A percentile compares a stretch with the other conserved stretches of the same genome.
phyloP scores from a whole-genome alignment of 2,113 vertebrate species.

The Bambusicola thoracicus region DNA sequence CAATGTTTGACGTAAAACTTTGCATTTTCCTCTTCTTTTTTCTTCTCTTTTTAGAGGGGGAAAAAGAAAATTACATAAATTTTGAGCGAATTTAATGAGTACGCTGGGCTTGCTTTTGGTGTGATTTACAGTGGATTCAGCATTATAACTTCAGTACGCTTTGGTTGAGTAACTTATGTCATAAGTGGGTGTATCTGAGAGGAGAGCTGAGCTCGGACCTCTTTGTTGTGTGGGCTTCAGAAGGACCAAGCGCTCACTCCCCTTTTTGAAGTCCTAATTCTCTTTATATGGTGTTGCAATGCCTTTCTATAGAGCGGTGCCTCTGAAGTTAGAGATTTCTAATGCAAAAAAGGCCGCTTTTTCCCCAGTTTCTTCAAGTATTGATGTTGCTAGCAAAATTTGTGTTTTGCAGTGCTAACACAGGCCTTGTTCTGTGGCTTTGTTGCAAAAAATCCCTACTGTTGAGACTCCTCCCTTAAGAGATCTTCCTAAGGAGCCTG shows the following conservation, averaged over 20 bases:
- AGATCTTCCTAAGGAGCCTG: not conserved
- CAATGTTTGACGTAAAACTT: not conserved
- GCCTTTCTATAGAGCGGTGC: not conserved
- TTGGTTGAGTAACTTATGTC: conserved; percentile 4
- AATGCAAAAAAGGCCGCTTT: not conserved
- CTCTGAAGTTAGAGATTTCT: not conserved
- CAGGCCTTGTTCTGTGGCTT: not conserved
- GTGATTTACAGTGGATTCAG: not conserved
- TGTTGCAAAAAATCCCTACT: not conserved
- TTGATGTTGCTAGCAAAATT: not conserved
- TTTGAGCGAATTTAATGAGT: not conserved
- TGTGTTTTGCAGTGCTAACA: not conserved
- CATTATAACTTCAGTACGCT: not conserved
- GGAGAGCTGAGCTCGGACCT: not conserved
- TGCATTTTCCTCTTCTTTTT: conserved; percentile 34
- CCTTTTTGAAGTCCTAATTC: conserved; percentile 62
- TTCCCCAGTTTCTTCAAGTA: not conserved
- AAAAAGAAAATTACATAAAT: not conserved
- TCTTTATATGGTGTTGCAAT: conserved; percentile 44
- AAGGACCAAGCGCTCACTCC: not conserved
- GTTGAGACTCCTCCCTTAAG: not conserved
- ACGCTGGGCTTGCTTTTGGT: not conserved
- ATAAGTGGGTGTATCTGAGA: conserved; percentile 20
- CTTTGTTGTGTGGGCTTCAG: conserved; percentile 68
- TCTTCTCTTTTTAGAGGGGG: not conserved